Evolutionary conservation across 2,888 invertebrate genomes (phyloP).

Genomic region (Calliopum simillimum): DNA sequence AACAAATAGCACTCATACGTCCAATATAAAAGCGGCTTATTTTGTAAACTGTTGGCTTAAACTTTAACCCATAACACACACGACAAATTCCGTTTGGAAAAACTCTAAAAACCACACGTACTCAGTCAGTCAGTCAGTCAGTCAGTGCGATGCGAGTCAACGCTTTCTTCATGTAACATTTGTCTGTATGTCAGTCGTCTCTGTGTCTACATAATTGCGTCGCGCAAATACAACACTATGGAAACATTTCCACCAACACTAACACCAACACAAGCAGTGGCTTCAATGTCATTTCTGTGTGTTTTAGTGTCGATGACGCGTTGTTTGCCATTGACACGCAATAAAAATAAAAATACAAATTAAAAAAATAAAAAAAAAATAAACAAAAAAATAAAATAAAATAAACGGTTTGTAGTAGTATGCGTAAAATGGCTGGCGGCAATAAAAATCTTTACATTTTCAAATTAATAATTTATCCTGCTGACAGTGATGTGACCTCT

Average conservation of each 20-base stretch:
- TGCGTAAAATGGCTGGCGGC: background rate
- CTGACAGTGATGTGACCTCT: constrained; percentile 2
- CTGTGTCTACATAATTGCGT: too few species aligned
- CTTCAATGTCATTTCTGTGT: constrained; percentile 38
- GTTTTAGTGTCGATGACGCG: constrained; percentile 54
- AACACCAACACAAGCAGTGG: constrained; percentile 28
- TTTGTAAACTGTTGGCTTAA: too few species aligned
- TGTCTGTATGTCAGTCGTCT: too few species aligned
- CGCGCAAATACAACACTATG: background rate
- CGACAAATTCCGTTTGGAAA: too few species aligned
- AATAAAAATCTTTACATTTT: constrained; percentile 21
- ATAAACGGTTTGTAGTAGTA: background rate
- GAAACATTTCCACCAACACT: constrained; percentile 26
- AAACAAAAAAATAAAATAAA: constrained; percentile 34
- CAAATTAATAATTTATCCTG: background rate
- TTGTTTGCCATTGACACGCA: constrained; percentile 63
- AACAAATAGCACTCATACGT: background rate
- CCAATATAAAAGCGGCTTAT: too few species aligned
- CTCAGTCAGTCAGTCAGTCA: too few species aligned
- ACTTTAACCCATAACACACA: too few species aligned
- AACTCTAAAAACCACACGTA: too few species aligned
- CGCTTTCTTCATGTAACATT: too few species aligned
- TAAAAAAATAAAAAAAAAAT: constrained; percentile 27
- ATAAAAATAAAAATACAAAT: constrained; percentile 50
- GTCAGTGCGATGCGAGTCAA: too few species aligned